Evolutionary conservation across 2,797 vertebrate genomes (phyloP), one percentile per base, ranked within the genome.

Genomic region (Triplophysa bombifrons): DNA sequence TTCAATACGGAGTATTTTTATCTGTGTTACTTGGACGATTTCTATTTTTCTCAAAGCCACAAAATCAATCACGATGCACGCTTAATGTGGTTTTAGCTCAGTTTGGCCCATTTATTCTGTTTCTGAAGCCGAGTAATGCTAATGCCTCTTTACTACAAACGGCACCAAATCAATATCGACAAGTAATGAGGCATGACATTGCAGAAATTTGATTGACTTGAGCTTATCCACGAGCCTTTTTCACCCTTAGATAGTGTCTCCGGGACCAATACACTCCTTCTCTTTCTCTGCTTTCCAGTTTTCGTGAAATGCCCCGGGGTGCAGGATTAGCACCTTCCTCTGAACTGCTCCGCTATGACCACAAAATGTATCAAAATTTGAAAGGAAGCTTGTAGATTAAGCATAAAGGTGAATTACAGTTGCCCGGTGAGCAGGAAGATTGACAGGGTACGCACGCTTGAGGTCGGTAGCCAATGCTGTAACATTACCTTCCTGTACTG

Each of bases 241-340:
- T 44, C 20, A 13, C 25, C 46, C 55, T 27, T 3, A 72, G 70
- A 72, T 76, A 14, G 12, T 58, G 68, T 64, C 74, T 65, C 44
- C 58, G 53, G 34, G 74, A 69, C 53, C 30, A 64, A 75, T 56
- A 44, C 53, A 50, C 70, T 48, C 67, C 44, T 14, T 55, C 25
- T 19, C 68, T 11, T 67, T 60, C 20, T 56, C 75, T 30, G 68
- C 10, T 51, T 74, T 19, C 11, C 53, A 60, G 46, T 46, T 73
- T 82, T 60, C 51, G 17, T 75, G 50, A 38, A 64, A 46, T 70
- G 80, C 82, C 83, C 67, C 60, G 34, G 41, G 81, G 82, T 82
- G 64, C 10, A 38, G 76, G 85, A 87, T 88, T 86, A 86, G 76
- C 80, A 80, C 50, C 74, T 76, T 80, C 77, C 17, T 56, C 25